A percentile compares a stretch with the other conserved stretches of the same genome.
phyloP scores from a whole-genome alignment of 2,113 vertebrate genomes.

The Pitta sordida region DNA sequence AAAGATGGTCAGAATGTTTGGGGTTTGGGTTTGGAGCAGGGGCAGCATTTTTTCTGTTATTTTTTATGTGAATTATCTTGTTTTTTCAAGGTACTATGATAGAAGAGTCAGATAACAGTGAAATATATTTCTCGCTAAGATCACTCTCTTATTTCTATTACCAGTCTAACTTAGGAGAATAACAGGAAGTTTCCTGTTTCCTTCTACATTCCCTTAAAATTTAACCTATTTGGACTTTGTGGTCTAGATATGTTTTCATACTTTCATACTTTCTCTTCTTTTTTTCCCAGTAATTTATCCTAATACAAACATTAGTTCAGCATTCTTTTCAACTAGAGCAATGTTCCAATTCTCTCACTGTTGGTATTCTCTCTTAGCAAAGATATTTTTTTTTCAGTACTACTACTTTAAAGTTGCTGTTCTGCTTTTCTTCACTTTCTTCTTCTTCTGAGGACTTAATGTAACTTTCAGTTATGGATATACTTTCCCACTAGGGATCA shows the following conservation, averaged over 20 bases:
- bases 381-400: not conserved
- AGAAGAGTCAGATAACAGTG: not conserved
- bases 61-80: not conserved
- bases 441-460: not conserved
- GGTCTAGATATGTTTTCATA: conserved; percentile 2
- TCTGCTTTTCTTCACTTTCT: not conserved
- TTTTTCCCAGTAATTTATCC: conserved; percentile 11
- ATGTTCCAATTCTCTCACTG: not conserved
- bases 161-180: not conserved
- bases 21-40: not conserved
- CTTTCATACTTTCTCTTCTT: not conserved
- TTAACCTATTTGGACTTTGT: not conserved
- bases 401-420: not conserved
- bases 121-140: not conserved
- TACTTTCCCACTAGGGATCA: not conserved
- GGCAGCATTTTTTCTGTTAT: not conserved
- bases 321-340: not conserved
- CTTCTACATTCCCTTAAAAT: not conserved
- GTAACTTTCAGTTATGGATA: not conserved
- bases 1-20: not conserved
- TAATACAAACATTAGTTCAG: conserved; percentile 35
- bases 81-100: not conserved
- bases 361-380: not conserved
- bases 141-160: not conserved
- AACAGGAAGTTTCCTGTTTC: conserved; percentile 8